Evolutionary conservation across 2,797 vertebrate genomes (phyloP), one percentile per base, ranked within the genome.

Genomic region (Cryptoprocta ferox): DNA sequence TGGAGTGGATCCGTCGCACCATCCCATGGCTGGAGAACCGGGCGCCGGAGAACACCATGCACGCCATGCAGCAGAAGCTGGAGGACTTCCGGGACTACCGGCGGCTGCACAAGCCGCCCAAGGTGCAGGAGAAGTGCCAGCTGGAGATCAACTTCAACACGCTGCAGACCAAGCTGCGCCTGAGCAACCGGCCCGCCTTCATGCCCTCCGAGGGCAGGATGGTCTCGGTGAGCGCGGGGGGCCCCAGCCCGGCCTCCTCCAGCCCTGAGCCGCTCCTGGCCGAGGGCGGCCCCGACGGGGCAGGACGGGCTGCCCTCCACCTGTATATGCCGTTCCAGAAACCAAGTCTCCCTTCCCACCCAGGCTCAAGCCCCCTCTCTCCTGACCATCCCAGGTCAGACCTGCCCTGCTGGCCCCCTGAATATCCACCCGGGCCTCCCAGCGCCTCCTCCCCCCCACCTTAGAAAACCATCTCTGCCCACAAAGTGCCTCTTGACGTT

Each of bases 111-210:
- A 99, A 99, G 97, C 99, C 99, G 0, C 99, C 99, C 91, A 99
- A 99, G 97, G 99, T 99, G 95, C 99, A 99, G 98, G 99, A 99
- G 98, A 99, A 99, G 98, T 99, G 99, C 98, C 99, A 99, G 97
- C 99, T 99, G 97, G 99, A 99, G 99, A 99, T 99, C 99, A 99
- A 99, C 98, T 99, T 99, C 99, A 99, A 99, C 99, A 99, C 99
- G 3, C 98, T 99, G 98, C 99, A 99, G 99, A 99, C 99, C 97
- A 99, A 99, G 97, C 99, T 99, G 96, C 98, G 99, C 76, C 99
- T 99, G 97, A 99, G 99, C 99, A 99, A 99, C 97, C 98, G 99
- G 94, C 99, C 99, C 0, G 99, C 99, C 94, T 99, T 99, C 99
- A 99, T 99, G 99, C 99, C 99, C 88, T 99, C 99, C 0, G 99